Evolutionary conservation across 2,113 vertebrate genomes (phyloP).

Genomic region (Antechinus stuartii): DNA sequence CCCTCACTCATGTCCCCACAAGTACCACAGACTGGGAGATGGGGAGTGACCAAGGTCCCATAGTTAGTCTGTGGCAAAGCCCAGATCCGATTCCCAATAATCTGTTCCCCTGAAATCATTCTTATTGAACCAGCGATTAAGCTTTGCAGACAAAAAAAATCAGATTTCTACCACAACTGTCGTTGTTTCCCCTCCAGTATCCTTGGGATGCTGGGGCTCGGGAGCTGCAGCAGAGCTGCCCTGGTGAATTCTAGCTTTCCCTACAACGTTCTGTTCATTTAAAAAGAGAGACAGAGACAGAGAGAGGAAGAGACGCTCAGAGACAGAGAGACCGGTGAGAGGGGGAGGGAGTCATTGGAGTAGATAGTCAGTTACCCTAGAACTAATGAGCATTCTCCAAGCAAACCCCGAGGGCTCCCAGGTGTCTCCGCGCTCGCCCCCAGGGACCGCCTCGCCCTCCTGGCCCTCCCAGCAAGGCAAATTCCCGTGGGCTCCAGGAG

Average conservation of each 20-base stretch:
- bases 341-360: neutral
- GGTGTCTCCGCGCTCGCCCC: neutral
- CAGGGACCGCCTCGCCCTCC: neutral
- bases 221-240: conserved; percentile 58
- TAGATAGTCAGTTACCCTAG: neutral
- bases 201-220: conserved; percentile 51
- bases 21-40: neutral
- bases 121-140: neutral
- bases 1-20: neutral
- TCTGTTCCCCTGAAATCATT: neutral
- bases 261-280: neutral
- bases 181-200: conserved; percentile 32
- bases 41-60: neutral
- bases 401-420: neutral
- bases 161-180: neutral
- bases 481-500: neutral
- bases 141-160: conserved; percentile 49
- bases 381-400: neutral
- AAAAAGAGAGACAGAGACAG: neutral
- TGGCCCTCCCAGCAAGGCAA: neutral
- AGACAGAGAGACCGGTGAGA: neutral
- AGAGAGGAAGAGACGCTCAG: no score
- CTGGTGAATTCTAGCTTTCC: conserved; percentile 5
- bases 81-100: neutral
- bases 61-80: neutral